These are phyloP conservation scores for Dascillus cervinus DNA, from an alignment of 2,888 invertebrate genomes.

Conservation along the genomic window DNA sequence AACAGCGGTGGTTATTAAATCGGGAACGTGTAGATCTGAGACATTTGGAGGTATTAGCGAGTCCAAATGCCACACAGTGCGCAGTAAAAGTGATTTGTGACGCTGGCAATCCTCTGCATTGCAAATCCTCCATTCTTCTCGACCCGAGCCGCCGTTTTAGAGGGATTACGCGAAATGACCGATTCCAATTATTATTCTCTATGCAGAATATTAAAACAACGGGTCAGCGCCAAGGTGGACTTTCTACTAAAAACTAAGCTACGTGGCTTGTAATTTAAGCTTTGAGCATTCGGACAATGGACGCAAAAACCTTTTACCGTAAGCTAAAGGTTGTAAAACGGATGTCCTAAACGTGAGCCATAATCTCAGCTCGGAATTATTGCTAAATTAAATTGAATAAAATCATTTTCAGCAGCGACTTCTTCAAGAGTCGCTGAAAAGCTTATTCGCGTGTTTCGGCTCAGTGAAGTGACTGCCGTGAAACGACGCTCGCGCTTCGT, in stretches of 20 bases:
- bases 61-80: conserved; percentile 20
- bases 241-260: conserved; percentile 24
- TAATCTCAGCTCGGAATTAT: conserved; percentile 21
- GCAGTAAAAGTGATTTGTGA: conserved; percentile 46
- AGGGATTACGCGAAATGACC: conserved; percentile 31
- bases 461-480: conserved; percentile 19
- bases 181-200: conserved; percentile 40
- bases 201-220: conserved; percentile 33
- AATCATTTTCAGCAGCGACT: conserved; percentile 7
- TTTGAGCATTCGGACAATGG: conserved; percentile 20
- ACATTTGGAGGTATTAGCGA: conserved; percentile 28
- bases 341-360: conserved; percentile 19
- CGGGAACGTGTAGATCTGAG: conserved; percentile 24
- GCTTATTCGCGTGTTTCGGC: conserved; percentile 19
- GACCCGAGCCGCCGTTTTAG: conserved; percentile 22
- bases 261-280: conserved; percentile 21
- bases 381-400: conserved; percentile 16
- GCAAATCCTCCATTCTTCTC: conserved; percentile 43
- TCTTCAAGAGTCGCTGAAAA: conserved; percentile 4
- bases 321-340: conserved; percentile 17
- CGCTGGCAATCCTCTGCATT: conserved; percentile 40
- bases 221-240: conserved; percentile 30
- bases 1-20: conserved; percentile 19
- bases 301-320: conserved; percentile 17
- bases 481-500: conserved; percentile 16